These are phyloP conservation scores for Ctenopoma multispine DNA, from an alignment of 2,797 vertebrate genomes.

Conservation along the genomic window DNA sequence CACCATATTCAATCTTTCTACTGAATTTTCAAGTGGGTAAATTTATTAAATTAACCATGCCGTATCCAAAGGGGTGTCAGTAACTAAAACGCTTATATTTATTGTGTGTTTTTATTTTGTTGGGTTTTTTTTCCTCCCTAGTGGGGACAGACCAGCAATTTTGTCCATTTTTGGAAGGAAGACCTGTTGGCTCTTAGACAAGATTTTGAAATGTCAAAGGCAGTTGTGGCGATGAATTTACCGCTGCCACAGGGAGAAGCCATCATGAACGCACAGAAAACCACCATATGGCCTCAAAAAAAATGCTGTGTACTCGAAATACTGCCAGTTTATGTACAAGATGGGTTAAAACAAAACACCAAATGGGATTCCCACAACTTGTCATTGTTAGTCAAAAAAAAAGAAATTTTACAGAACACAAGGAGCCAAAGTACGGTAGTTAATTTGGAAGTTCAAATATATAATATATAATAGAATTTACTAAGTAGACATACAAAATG, in stretches of 20 bases:
- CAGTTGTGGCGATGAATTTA: constrained; percentile 35
- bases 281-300: constrained; percentile 49
- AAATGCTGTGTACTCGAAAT: constrained; percentile 11
- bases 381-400: constrained; percentile 9
- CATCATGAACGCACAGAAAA: constrained; percentile 29
- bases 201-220: constrained; percentile 44
- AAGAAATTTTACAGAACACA: background rate
- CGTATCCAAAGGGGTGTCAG: background rate
- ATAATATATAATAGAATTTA: no score
- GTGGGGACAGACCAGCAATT: background rate
- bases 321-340: constrained; percentile 9
- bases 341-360: constrained; percentile 22
- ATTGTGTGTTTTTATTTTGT: background rate
- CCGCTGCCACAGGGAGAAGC: constrained; percentile 28
- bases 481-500: no score
- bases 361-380: constrained; percentile 6
- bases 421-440: background rate
- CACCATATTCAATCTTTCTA: no score
- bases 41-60: background rate
- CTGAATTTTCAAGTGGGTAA: background rate
- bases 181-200: constrained; percentile 20
- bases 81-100: background rate
- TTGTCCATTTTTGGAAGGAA: constrained; percentile 12
- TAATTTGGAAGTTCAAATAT: constrained; percentile 2
- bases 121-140: background rate